Base-by-base conservation (phyloP, 2,888 invertebrate species). In the Drosophila bunnanda region DNA sequence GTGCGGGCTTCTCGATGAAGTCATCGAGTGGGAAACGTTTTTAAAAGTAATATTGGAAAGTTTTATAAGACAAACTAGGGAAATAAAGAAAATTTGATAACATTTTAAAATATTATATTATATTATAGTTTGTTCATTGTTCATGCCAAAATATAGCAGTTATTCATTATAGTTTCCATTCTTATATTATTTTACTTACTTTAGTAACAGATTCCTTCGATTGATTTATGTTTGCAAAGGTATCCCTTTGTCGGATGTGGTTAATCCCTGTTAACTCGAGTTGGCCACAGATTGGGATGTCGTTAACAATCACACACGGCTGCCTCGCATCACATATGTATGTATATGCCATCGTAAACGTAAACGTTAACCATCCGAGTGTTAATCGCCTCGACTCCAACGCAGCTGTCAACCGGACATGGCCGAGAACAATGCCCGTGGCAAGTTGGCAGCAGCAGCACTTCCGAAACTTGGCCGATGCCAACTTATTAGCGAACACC, bases 401-500 rank as follows among this genome's bases (percentile, higher is more conserved):
- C 28, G 13, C 82, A 76, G 71, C 71, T 84, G 85, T 78, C 79
- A 81, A 75, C 53, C 75, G 43, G 68, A 84, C 88, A 87, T 72
- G 73, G 59, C 39, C 54, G 77, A 75, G 59, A 80, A 85, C 80
- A 72, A 67, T 66, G 69, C 50, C 15, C 50, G 22, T 52, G 50
- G 44, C 52, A 64, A 69, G 39, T 59, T 39, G 32, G 54, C 50
- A 54, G 52, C 50, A 54, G 52, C 62, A 64, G 52, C 65, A 64
- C 60, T 70, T 71, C 80, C 52, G 52, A 58, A 85, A 82, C 66
- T 83, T 77, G 59, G 73, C 52, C 66, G 55, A 67, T 64, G 68
- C 55, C 73, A 81, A 84, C 82, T 84, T 87, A 89, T 83, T 88
- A 79, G 89, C 81, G 77, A 60, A 77, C 64, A 70, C 66, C 70